Percentiles rank a stretch among this genome's conserved stretches.
Evolutionary conservation across 53 echinoderm and acorn worm species (phyloP).

Genomic region (Pentamera pediparva): DNA sequence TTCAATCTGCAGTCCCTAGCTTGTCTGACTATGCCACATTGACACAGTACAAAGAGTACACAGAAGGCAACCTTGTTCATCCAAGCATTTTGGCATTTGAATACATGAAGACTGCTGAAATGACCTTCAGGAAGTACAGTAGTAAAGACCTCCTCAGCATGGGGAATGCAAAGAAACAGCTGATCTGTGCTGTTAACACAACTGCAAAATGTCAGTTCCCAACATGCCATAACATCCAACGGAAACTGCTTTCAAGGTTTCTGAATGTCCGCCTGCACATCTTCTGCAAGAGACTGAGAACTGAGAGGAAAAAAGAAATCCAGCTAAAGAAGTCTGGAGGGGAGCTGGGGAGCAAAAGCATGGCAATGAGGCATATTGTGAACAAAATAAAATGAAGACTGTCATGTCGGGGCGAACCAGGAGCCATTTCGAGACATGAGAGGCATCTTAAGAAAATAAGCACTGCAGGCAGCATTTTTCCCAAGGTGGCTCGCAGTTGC

Average conservation of each 20-base stretch:
- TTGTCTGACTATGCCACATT: too few relatives aligned
- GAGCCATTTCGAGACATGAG: too few relatives aligned
- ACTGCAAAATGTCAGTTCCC: background rate
- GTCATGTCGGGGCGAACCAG: too few relatives aligned
- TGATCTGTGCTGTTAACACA: background rate
- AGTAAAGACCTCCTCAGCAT: background rate
- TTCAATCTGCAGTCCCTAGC: too few relatives aligned
- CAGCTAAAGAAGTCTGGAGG: background rate
- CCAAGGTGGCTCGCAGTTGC: too few relatives aligned
- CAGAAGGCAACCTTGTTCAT: background rate
- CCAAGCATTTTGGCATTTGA: background rate
- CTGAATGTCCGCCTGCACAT: background rate
- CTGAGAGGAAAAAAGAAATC: slow-evolving; percentile 12
- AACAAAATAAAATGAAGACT: slow-evolving; percentile 1
- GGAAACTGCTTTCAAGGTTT: background rate
- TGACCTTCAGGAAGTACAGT: background rate
- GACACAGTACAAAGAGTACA: background rate
- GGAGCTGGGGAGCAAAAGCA: slow-evolving; percentile 11
- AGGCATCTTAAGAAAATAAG: too few relatives aligned
- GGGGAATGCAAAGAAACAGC: background rate
- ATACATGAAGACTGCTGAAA: background rate
- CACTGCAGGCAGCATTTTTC: too few relatives aligned
- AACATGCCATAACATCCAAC: background rate
- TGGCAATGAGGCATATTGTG: background rate
- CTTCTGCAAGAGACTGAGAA: background rate